Evolutionary conservation across 2,797 vertebrate species (phyloP).

Genomic region (Lithobates sylvaticus): DNA sequence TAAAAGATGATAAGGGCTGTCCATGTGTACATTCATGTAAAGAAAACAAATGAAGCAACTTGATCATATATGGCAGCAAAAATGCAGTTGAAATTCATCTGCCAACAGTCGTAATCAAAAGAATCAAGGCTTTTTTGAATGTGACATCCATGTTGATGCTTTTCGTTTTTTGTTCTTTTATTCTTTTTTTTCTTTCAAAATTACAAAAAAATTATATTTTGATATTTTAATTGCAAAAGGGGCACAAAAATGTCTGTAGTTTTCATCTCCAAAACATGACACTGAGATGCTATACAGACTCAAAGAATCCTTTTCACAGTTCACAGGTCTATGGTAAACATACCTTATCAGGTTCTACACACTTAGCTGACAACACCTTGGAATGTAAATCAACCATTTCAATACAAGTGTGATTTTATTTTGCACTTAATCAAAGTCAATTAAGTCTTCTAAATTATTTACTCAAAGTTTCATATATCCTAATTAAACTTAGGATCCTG

Average conservation of each 20-base stretch:
- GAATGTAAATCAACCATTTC: slow-evolving; percentile 79
- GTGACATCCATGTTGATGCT: not conserved
- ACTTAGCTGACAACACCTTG: slow-evolving; percentile 73
- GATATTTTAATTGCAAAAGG: slow-evolving; percentile 9
- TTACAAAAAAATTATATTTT: not conserved
- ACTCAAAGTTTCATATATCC: slow-evolving; percentile 82
- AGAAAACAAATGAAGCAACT: not conserved
- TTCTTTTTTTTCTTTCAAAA: not conserved
- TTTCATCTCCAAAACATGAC: slow-evolving; percentile 28
- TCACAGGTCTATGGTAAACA: slow-evolving; percentile 65
- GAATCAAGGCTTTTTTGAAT: not conserved
- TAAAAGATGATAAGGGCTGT: no score
- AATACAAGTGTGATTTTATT: slow-evolving; percentile 76
- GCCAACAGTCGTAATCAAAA: not conserved
- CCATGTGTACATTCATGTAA: not conserved
- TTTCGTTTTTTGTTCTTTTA: not conserved
- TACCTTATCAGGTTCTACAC: slow-evolving; percentile 71
- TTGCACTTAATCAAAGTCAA: slow-evolving; percentile 86
- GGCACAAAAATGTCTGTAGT: not conserved
- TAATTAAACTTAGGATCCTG: slow-evolving; percentile 75
- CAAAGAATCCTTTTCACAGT: slow-evolving; percentile 48
- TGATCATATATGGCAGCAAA: not conserved
- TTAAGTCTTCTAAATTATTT: slow-evolving; percentile 80
- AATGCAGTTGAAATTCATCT: not conserved
- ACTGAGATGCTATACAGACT: slow-evolving; percentile 65